phyloP scores from a whole-genome alignment of 2,113 vertebrate species.

The Xenotilapia caudafasciata region DNA sequence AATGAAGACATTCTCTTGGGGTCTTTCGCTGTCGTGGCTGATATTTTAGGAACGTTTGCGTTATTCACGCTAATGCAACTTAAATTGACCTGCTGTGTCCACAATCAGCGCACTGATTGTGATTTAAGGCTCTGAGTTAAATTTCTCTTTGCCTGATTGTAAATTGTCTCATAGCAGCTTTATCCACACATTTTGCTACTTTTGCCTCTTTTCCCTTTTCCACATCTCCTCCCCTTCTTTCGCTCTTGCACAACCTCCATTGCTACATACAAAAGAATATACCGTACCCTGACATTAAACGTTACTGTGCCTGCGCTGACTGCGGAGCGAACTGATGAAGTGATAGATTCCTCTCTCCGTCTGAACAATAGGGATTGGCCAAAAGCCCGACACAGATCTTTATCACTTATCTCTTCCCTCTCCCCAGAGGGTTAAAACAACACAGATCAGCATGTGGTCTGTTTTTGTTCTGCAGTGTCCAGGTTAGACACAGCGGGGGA shows the following conservation, averaged over 20 bases:
- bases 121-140: constrained; percentile 3
- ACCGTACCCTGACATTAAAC: not conserved
- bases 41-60: not conserved
- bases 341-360: not conserved
- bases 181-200: not conserved
- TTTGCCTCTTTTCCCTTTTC: not conserved
- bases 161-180: not conserved
- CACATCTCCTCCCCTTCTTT: not conserved
- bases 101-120: not conserved
- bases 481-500: constrained; percentile 37
- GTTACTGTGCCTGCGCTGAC: not conserved
- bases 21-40: not conserved
- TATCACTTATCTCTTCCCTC: constrained; percentile 60
- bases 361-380: constrained; percentile 37
- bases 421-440: constrained; percentile 70
- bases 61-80: not conserved
- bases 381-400: constrained; percentile 54
- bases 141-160: not conserved
- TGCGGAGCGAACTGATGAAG: not conserved
- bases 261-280: not conserved
- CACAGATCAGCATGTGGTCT: constrained; percentile 65
- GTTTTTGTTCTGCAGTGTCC: constrained; percentile 45
- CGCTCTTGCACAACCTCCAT: not conserved
- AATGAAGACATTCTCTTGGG: not conserved
- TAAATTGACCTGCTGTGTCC: not conserved